Evolutionary conservation across 30 jellyfish, hydroid and myxozoan genomes (phyloP).

Genomic region (Chironex yamaguchii): DNA sequence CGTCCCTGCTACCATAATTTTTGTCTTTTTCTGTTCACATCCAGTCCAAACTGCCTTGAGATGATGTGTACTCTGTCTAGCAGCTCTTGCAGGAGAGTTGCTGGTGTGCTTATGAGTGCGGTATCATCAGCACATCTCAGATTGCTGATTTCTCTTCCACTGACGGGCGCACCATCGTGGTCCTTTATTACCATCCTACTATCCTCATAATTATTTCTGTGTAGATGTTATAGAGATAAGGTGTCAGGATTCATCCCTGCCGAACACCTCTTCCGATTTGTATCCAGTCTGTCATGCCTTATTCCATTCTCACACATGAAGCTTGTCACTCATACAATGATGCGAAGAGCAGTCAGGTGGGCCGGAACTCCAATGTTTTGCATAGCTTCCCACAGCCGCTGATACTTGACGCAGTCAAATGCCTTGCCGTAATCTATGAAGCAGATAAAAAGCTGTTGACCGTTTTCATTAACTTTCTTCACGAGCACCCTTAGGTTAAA

Average conservation of each 20-base stretch:
- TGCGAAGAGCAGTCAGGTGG: constrained; percentile 9
- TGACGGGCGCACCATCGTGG: background rate
- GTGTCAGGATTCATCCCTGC: constrained; percentile 37
- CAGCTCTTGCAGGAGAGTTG: background rate
- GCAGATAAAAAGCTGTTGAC: background rate
- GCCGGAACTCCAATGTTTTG: constrained; percentile 20
- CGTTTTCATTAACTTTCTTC: too few species aligned
- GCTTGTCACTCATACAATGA: constrained; percentile 35
- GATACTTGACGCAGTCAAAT: constrained; percentile 37
- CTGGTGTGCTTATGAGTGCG: background rate
- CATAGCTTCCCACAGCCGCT: constrained; percentile 14
- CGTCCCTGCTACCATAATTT: constrained; percentile 17
- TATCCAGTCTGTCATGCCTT: constrained; percentile 22
- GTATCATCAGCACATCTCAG: constrained; percentile 36
- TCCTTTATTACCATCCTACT: background rate
- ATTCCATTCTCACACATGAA: constrained; percentile 12
- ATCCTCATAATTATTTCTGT: constrained; percentile 20
- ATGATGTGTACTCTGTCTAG: background rate
- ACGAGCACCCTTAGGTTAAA: constrained; percentile 23
- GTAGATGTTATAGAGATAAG: constrained; percentile 18
- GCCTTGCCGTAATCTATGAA: constrained; percentile 43
- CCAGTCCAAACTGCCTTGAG: background rate
- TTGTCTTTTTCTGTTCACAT: background rate
- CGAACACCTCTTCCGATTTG: constrained; percentile 13
- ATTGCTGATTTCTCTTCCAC: constrained; percentile 14